A percentile compares a stretch with the other conserved stretches of the same genome.
Conservation (phyloP, 2,113 vertebrate genomes). For the Anolis sagrei region DNA sequence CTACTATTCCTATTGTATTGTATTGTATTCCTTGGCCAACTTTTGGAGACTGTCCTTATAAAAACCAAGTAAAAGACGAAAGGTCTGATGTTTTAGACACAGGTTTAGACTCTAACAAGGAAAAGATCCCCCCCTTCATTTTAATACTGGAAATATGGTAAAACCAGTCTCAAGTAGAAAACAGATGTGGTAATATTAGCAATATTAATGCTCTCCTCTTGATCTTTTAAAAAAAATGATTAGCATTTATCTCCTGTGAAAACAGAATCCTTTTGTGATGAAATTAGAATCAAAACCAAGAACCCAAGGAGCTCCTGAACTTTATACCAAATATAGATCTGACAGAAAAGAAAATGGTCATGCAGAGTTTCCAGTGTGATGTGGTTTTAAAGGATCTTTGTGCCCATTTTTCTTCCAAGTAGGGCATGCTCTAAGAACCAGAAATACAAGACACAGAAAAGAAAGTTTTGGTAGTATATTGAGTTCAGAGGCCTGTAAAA, state of each 20-base stretch:
- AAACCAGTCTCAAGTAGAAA: too few species aligned
- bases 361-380: not conserved
- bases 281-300: not conserved
- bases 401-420: not conserved
- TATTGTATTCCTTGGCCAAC: too few species aligned
- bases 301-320: not conserved
- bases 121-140: not conserved
- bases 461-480: not conserved
- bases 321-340: not conserved
- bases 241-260: not conserved
- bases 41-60: too few species aligned
- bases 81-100: too few species aligned
- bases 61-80: too few species aligned
- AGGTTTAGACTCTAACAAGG: not conserved
- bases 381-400: not conserved
- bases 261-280: not conserved
- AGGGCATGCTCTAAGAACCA: not conserved
- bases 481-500: not conserved
- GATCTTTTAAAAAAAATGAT: not conserved
- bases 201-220: not conserved
- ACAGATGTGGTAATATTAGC: not conserved
- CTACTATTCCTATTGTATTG: too few species aligned
- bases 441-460: not conserved
- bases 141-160: not conserved
- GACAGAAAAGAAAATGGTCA: not conserved